Evolutionary conservation across 2,797 vertebrate species (phyloP).

Genomic region (Carcharodon carcharias): DNA sequence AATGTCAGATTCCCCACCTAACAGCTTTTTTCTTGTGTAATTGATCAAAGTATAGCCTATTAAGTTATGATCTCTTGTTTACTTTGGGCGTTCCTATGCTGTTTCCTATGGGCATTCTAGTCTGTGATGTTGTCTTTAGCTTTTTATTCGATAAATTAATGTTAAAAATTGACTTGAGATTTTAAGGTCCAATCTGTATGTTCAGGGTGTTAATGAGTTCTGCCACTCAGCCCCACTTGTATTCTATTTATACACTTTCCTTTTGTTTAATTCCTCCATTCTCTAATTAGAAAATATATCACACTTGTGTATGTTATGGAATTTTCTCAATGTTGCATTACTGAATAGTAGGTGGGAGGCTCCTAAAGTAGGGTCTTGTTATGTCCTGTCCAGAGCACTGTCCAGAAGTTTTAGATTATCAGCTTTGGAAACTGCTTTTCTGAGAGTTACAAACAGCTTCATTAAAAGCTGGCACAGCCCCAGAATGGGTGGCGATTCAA

Average conservation of each 20-base stretch:
- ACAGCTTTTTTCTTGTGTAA: background rate
- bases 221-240: background rate
- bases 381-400: background rate
- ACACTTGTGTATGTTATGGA: background rate
- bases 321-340: background rate
- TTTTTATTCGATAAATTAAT: background rate
- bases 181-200: background rate
- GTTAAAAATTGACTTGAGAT: background rate
- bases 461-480: background rate
- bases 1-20: background rate
- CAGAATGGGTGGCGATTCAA: background rate
- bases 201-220: background rate
- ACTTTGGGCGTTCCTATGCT: background rate
- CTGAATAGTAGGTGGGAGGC: background rate
- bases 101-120: background rate
- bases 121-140: too few species aligned
- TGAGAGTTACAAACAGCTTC: background rate
- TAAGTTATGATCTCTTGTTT: too few species aligned
- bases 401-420: background rate
- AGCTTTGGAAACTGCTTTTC: background rate
- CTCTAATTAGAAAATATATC: too few species aligned
- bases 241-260: background rate
- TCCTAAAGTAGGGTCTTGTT: background rate
- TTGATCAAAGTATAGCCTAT: too few species aligned
- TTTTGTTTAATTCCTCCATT: background rate